Base-by-base conservation (phyloP, 1,140 invertebrate species). In the Stegodyphus dumicola region DNA sequence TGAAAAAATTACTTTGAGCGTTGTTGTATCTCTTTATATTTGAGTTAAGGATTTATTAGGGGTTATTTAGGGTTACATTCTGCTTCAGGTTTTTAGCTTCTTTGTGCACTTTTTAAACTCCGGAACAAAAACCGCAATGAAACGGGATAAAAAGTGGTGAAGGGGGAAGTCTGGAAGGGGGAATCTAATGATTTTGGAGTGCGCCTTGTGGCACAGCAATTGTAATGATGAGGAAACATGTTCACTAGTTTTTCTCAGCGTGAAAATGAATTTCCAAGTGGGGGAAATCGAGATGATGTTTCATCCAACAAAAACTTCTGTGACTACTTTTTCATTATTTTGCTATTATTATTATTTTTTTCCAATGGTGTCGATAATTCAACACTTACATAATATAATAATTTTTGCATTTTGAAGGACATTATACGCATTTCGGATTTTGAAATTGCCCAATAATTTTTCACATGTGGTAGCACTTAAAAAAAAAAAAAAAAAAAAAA, bases 31-130 rank as follows among this genome's bases (percentile, higher is more conserved):
- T 85, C 73, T 85, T 85, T 85, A 85, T 85, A 85, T 85, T 85
- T 85, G 81, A 85, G 81, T 85, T 85, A 85, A 85, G 81, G 81
- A 85, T 85, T 85, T 85, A 85, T 85, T 85, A 85, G 64, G 81
- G 81, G 81, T 85, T 85, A 85, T 85, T 85, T 85, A 76, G 81
- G 81, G 81, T 85, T 84, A 66, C 64, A 54, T 53, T 49, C 17
- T 77, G 74, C 53, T 33, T 33, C 33, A 33, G 33, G 33, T 85
- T 77, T 85, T 77, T 77, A 83, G 71, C 80, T 83, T 75, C 60
- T 66, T 75, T 17, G 7, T 6, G 18, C 52, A 53, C 15, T 53
- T 54, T 65, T 60, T 85, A 76, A 69, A 69, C 49, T 13, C 7
- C 13, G 13, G 65, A 77, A 69, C 65, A 76, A 84, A 85, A 85